Evolutionary conservation across 2,113 vertebrate genomes (phyloP).

Genomic region (Neomonachus schauinslandi): DNA sequence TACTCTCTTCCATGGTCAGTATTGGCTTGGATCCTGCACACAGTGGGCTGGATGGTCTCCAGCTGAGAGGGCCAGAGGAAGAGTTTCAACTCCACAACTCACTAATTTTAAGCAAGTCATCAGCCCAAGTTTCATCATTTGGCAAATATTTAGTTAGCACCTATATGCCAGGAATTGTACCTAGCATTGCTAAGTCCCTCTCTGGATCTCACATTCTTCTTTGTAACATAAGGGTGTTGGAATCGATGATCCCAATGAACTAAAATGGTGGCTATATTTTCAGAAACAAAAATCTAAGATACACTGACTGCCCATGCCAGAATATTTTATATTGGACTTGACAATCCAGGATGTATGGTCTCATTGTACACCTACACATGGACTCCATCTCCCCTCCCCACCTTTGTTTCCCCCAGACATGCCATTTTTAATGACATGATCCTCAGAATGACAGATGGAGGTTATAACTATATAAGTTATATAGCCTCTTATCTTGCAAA

Average conservation of each 20-base stretch:
- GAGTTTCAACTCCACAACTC: background rate
- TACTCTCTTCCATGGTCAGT: background rate
- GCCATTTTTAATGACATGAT: background rate
- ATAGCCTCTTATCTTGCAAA: background rate
- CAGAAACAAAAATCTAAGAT: conserved; percentile 34
- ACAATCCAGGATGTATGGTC: background rate
- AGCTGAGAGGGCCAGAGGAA: background rate
- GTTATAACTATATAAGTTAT: background rate
- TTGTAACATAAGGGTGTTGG: background rate
- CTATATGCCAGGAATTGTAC: background rate
- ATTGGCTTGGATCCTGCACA: background rate
- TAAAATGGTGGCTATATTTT: background rate
- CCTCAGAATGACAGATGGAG: background rate
- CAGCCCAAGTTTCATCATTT: background rate
- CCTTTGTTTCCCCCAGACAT: background rate
- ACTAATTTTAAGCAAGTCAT: background rate
- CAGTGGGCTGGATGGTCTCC: background rate
- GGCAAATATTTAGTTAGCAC: background rate
- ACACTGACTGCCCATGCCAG: background rate
- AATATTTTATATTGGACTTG: background rate
- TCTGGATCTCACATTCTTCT: background rate
- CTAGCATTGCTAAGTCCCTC: background rate
- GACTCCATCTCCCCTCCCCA: background rate
- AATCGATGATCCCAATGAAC: background rate
- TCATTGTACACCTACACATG: background rate